Percentiles rank a stretch among this genome's conserved stretches.
phyloP scores from a whole-genome alignment of 1,140 invertebrate genomes.

The Drosophila mojavensis region DNA sequence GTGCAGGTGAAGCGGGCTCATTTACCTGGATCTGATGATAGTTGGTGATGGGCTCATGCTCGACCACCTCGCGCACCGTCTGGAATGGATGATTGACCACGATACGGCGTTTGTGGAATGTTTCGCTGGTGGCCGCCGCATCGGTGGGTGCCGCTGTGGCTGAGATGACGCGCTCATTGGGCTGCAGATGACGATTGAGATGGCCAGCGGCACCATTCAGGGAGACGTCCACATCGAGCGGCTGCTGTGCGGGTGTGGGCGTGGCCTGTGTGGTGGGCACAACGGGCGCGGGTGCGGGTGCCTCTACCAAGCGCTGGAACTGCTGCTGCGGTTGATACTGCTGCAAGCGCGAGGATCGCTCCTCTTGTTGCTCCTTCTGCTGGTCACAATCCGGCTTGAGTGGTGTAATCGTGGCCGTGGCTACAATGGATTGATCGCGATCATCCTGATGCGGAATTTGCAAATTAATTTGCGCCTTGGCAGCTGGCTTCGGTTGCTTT shows the following conservation, averaged over 20 bases:
- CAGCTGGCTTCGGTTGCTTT: conserved; percentile 16
- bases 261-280: conserved; percentile 85
- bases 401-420: conserved; percentile 63
- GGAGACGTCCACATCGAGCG: conserved; percentile 64
- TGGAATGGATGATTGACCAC: conserved; percentile 87
- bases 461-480: conserved; percentile 71
- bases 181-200: conserved; percentile 71
- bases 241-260: conserved; percentile 49
- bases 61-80: conserved; percentile 86
- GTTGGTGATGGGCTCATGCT: conserved; percentile 87
- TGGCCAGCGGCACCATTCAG: conserved; percentile 65
- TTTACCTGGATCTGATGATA: conserved; percentile 84
- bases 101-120: conserved; percentile 86
- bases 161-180: conserved; percentile 85
- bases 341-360: conserved; percentile 15
- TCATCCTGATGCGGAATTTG: conserved; percentile 63
- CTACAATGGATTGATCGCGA: conserved; percentile 53
- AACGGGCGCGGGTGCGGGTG: conserved; percentile 84
- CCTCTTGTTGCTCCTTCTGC: conserved; percentile 8
- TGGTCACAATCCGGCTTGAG: conserved; percentile 61
- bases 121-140: conserved; percentile 85
- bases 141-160: conserved; percentile 86
- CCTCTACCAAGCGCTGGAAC: conserved; percentile 67
- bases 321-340: conserved; percentile 36
- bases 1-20: conserved; percentile 75